Evolutionary conservation across 2,113 vertebrate species (phyloP).

Genomic region (Etheostoma cragini): DNA sequence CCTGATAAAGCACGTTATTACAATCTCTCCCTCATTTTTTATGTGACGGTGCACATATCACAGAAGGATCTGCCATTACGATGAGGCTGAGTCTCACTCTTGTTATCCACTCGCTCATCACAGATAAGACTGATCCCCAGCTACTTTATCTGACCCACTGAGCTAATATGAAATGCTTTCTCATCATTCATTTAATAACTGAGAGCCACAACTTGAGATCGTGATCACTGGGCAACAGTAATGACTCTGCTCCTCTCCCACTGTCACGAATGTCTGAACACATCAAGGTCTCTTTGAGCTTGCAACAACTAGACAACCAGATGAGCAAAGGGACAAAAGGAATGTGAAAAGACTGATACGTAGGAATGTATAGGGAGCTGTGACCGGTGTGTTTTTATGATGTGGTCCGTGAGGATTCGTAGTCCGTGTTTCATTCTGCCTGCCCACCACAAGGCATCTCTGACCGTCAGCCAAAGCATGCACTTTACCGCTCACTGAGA

Average conservation of each 20-base stretch:
- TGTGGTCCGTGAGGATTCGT: slow-evolving; percentile 28
- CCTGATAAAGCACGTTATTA: neutral
- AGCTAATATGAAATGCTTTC: slow-evolving; percentile 53
- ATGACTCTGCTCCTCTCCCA: slow-evolving; percentile 17
- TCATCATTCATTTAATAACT: slow-evolving; percentile 59
- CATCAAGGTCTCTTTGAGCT: slow-evolving; percentile 45
- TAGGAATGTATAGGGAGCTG: neutral
- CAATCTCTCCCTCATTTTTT: neutral
- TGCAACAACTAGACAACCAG: slow-evolving; percentile 35
- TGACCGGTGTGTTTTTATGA: slow-evolving; percentile 18
- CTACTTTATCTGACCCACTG: slow-evolving; percentile 53
- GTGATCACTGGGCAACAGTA: slow-evolving; percentile 16
- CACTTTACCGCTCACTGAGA: slow-evolving; percentile 8
- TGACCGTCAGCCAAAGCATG: slow-evolving; percentile 35
- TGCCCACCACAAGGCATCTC: slow-evolving; percentile 23
- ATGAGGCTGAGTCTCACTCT: neutral
- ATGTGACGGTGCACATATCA: neutral
- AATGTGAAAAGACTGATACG: neutral
- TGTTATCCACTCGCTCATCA: slow-evolving; percentile 36
- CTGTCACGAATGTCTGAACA: slow-evolving; percentile 42
- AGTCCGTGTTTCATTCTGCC: slow-evolving; percentile 24
- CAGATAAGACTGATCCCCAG: slow-evolving; percentile 32
- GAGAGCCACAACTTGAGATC: neutral
- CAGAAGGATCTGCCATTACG: slow-evolving; percentile 2
- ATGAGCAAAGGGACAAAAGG: slow-evolving; percentile 37